Evolutionary conservation across 2,888 invertebrate genomes (phyloP).

Genomic region (Cephus runcator): DNA sequence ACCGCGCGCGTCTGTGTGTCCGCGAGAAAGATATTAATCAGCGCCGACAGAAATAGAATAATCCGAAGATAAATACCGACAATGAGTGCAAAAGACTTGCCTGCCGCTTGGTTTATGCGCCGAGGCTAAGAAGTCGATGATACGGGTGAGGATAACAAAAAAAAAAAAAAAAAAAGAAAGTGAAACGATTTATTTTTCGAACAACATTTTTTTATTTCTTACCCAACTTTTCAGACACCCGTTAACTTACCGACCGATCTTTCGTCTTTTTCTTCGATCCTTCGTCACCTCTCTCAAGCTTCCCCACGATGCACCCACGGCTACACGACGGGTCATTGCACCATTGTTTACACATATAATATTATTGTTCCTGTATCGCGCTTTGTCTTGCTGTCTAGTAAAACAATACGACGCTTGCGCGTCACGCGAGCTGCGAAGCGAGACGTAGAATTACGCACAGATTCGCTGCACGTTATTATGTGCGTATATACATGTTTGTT

Average conservation of each 20-base stretch:
- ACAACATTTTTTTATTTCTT: background rate
- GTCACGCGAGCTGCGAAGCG: background rate
- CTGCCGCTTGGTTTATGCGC: background rate
- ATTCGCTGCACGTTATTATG: slow-evolving; percentile 3
- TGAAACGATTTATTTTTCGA: no score
- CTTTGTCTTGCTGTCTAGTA: slow-evolving; percentile 29
- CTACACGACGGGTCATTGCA: slow-evolving; percentile 30
- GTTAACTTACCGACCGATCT: background rate
- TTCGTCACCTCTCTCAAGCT: background rate
- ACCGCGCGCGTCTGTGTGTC: background rate
- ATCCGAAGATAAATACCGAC: background rate
- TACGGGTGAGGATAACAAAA: no score
- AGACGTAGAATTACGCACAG: slow-evolving; percentile 10
- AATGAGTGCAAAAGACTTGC: background rate
- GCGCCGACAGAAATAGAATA: background rate
- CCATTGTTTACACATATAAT: slow-evolving; percentile 40
- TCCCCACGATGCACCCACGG: background rate
- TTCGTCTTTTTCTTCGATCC: background rate
- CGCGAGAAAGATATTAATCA: background rate
- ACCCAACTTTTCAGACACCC: background rate
- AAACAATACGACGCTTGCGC: slow-evolving; percentile 35
- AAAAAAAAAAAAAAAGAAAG: no score
- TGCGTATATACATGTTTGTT: background rate
- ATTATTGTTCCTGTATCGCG: slow-evolving; percentile 37
- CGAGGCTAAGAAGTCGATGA: background rate